Conservation (phyloP, 1,140 invertebrate genomes). For the Thrips palmi region DNA sequence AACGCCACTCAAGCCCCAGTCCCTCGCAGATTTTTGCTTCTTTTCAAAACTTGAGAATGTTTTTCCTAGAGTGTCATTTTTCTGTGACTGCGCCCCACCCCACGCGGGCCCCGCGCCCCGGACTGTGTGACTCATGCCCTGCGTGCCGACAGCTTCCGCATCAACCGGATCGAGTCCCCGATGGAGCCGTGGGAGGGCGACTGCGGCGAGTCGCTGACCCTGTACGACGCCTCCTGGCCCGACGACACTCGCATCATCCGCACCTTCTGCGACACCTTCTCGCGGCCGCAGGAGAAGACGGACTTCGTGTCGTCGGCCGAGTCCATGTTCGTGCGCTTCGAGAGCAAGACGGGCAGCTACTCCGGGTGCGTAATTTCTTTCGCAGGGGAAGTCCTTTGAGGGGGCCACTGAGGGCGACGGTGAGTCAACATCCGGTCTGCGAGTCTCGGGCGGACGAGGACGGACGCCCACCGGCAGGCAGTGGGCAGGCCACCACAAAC, state of each 20-base stretch:
- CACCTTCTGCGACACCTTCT: slow-evolving; percentile 84
- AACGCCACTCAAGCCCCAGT: background rate
- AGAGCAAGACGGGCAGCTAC: slow-evolving; percentile 79
- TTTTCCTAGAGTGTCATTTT: slow-evolving; percentile 6
- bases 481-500: too few relatives aligned
- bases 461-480: too few relatives aligned
- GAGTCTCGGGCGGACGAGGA: too few relatives aligned
- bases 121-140: too few relatives aligned
- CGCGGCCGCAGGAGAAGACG: slow-evolving; percentile 75
- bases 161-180: slow-evolving; percentile 73
- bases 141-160: slow-evolving; percentile 46
- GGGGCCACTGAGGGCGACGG: too few relatives aligned
- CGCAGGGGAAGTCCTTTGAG: too few relatives aligned
- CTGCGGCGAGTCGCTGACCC: slow-evolving; percentile 70
- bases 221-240: slow-evolving; percentile 68
- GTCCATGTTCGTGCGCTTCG: slow-evolving; percentile 67
- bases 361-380: slow-evolving; percentile 34
- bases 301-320: slow-evolving; percentile 76
- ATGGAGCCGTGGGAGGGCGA: slow-evolving; percentile 69
- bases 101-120: too few relatives aligned
- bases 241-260: slow-evolving; percentile 76
- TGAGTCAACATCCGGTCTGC: too few relatives aligned
- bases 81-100: too few relatives aligned
- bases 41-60: background rate
- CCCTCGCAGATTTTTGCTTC: background rate